Conservation (phyloP, 2,797 vertebrate species). For the Silurus aristotelis region DNA sequence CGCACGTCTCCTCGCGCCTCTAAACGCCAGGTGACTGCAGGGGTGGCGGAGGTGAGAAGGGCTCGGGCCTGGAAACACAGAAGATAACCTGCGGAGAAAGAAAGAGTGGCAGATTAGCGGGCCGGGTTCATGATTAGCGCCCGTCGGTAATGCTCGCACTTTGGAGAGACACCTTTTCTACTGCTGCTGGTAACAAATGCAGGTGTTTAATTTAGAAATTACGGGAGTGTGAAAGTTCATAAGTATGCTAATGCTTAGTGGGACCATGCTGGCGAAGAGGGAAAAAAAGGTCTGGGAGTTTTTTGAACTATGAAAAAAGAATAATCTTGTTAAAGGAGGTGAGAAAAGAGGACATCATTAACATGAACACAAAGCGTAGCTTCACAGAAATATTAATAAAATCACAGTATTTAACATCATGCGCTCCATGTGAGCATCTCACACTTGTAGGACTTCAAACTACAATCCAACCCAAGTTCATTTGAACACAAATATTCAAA, state of each 20-base stretch:
- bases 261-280: slow-evolving; percentile 58
- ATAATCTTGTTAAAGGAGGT: slow-evolving; percentile 53
- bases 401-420: slow-evolving; percentile 28
- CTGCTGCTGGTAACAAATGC: slow-evolving; percentile 57
- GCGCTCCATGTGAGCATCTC: slow-evolving; percentile 10
- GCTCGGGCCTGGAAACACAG: slow-evolving; percentile 45
- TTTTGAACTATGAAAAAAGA: slow-evolving; percentile 51
- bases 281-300: slow-evolving; percentile 55
- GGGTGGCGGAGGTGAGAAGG: slow-evolving; percentile 46
- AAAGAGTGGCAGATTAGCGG: slow-evolving; percentile 25
- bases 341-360: slow-evolving; percentile 51
- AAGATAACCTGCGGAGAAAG: slow-evolving; percentile 52
- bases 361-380: slow-evolving; percentile 43
- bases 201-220: slow-evolving; percentile 77
- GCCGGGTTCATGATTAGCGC: slow-evolving; percentile 52
- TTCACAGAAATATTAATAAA: slow-evolving; percentile 48
- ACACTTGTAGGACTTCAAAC: background rate
- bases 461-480: too few relatives aligned
- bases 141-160: slow-evolving; percentile 54
- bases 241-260: slow-evolving; percentile 67
- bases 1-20: slow-evolving; percentile 31
- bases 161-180: slow-evolving; percentile 61
- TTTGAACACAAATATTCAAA: slow-evolving; percentile 23
- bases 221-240: slow-evolving; percentile 74
- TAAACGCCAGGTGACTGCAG: slow-evolving; percentile 51